These are phyloP conservation scores for Synaphobranchus kaupii DNA, from an alignment of 2,797 vertebrate species.

Conservation along the genomic window DNA sequence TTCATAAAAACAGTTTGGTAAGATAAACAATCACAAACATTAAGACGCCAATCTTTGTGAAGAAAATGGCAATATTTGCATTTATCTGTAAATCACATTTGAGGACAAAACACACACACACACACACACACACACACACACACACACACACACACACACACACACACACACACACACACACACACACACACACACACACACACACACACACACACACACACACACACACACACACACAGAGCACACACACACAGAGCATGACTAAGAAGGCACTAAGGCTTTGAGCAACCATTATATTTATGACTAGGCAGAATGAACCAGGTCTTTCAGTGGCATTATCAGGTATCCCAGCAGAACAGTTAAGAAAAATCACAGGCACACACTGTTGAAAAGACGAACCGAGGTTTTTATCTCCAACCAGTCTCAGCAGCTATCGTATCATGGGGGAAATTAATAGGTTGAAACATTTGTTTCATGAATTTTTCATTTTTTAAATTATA, in stretches of 20 bases:
- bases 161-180: not conserved
- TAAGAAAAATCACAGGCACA: not conserved
- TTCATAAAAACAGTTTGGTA: not conserved
- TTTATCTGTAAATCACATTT: not conserved
- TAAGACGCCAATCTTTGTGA: not conserved
- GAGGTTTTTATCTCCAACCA: not conserved
- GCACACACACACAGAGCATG: constrained; percentile 5
- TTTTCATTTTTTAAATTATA: not conserved
- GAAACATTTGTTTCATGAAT: not conserved
- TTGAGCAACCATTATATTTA: not conserved
- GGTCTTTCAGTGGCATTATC: not conserved
- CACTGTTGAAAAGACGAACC: not conserved
- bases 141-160: constrained; percentile 12
- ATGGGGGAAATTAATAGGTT: not conserved
- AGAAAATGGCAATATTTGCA: not conserved
- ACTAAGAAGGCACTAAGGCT: not conserved
- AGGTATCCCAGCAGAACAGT: not conserved
- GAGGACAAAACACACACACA: not conserved
- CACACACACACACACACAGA: not conserved
- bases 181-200: constrained; percentile 3
- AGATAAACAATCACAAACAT: not conserved
- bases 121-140: not conserved
- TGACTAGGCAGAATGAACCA: not conserved
- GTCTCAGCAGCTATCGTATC: not conserved
- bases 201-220: constrained; percentile 6